These are phyloP conservation scores for Neoscelio sp. DNA, from an alignment of 2,888 invertebrate genomes.

Conservation along the genomic window DNA sequence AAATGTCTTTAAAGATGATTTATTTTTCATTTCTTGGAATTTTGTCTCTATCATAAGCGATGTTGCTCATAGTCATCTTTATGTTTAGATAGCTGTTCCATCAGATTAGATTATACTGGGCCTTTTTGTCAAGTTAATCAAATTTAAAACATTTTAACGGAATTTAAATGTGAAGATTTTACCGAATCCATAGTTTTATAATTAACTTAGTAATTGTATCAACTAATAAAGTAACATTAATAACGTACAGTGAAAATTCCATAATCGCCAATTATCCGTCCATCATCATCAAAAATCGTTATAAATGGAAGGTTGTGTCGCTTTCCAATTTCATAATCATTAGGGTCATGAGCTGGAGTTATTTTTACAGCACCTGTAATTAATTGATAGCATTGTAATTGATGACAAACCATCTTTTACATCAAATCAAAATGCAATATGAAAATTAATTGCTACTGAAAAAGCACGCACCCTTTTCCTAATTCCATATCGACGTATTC, in stretches of 20 bases:
- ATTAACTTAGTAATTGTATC: background rate
- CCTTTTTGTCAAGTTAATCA: too few species aligned
- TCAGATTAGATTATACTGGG: too few species aligned
- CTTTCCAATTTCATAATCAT: slow-evolving; percentile 98
- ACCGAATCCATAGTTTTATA: too few species aligned
- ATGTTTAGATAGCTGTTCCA: too few species aligned
- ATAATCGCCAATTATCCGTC: slow-evolving; percentile 92
- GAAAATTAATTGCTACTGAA: background rate
- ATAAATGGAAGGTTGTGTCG: slow-evolving; percentile 94
- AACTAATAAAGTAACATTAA: background rate
- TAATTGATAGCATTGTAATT: too few species aligned
- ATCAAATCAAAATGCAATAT: too few species aligned
- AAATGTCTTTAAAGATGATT: slow-evolving; percentile 51
- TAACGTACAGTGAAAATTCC: slow-evolving; percentile 88
- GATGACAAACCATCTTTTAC: too few species aligned
- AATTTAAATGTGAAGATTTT: too few species aligned
- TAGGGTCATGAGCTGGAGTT: slow-evolving; percentile 98
- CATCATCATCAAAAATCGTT: slow-evolving; percentile 95
- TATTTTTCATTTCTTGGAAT: background rate
- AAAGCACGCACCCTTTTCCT: slow-evolving; percentile 92
- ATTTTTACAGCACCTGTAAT: slow-evolving; percentile 96
- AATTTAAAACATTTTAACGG: too few species aligned
- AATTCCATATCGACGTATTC: slow-evolving; percentile 97
- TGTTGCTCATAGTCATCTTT: too few species aligned
- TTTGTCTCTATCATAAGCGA: too few species aligned